Conservation (phyloP, 2,113 vertebrate genomes). For the Seriola aureovittata region DNA sequence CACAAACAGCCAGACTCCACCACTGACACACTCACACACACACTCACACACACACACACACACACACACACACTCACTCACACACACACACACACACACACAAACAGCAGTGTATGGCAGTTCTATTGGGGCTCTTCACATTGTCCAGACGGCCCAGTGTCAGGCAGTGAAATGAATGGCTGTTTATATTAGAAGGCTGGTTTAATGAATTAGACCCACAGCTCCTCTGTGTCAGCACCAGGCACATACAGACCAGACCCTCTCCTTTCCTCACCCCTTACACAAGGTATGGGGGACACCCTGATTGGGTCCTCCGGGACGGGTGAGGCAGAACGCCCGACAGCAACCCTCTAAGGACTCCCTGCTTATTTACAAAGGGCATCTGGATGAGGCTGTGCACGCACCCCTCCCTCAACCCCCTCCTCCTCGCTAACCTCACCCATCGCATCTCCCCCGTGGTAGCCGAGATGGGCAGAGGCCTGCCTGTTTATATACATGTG, state of each 20-base stretch:
- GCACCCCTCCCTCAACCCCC: slow-evolving; percentile 1
- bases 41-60: slow-evolving; percentile 42
- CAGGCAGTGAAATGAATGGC: slow-evolving; percentile 97
- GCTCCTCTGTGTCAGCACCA: slow-evolving; percentile 92
- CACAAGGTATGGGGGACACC: slow-evolving; percentile 80
- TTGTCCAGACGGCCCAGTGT: slow-evolving; percentile 96
- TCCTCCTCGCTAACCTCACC: slow-evolving; percentile 43
- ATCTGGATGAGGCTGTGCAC: slow-evolving; percentile 88
- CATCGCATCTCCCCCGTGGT: slow-evolving; percentile 47
- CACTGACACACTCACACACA: slow-evolving; percentile 36
- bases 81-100: slow-evolving; percentile 48
- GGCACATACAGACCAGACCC: slow-evolving; percentile 95
- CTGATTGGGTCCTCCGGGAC: slow-evolving; percentile 94
- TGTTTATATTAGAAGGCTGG: slow-evolving; percentile 99
- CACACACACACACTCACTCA: slow-evolving; percentile 41
- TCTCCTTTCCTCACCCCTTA: slow-evolving; percentile 41
- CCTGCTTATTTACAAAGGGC: slow-evolving; percentile 87
- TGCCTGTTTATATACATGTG: slow-evolving; percentile 70
- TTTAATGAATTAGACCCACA: slow-evolving; percentile 99
- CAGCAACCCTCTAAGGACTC: slow-evolving; percentile 68
- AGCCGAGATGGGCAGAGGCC: slow-evolving; percentile 45
- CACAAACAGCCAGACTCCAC: slow-evolving; percentile 47
- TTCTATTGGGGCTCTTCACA: slow-evolving; percentile 89
- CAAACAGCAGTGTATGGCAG: slow-evolving; percentile 65
- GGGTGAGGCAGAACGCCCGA: slow-evolving; percentile 72